phyloP scores from a whole-genome alignment of 2,797 vertebrate genomes.

The Bradypodion ventrale region DNA sequence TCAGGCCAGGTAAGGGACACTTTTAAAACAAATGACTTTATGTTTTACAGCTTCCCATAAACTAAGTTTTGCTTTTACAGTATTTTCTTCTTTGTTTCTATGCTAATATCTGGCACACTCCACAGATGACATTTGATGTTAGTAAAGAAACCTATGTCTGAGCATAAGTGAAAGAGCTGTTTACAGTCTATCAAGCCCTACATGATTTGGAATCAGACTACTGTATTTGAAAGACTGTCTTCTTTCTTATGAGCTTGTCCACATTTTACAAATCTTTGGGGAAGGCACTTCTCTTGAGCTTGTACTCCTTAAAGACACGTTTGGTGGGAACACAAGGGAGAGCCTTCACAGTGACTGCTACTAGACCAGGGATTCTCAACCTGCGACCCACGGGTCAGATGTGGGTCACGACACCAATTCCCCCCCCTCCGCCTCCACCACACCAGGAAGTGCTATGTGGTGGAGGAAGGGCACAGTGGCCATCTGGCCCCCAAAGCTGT shows the following conservation, averaged over 20 bases:
- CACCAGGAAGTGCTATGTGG: too few relatives aligned
- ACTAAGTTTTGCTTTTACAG: neutral
- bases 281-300: neutral
- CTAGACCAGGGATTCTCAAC: neutral
- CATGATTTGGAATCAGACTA: neutral
- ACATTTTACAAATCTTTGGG: too few relatives aligned
- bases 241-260: neutral
- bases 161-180: neutral
- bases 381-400: too few relatives aligned
- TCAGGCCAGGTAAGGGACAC: conserved; percentile 52
- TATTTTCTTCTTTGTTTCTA: neutral
- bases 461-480: too few relatives aligned
- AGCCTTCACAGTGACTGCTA: neutral
- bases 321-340: neutral
- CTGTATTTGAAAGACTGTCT: neutral
- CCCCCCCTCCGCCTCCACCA: too few relatives aligned
- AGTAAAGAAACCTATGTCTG: neutral
- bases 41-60: neutral
- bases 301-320: neutral
- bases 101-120: neutral
- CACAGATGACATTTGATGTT: too few relatives aligned
- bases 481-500: too few relatives aligned
- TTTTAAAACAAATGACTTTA: neutral
- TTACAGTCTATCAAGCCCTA: neutral
- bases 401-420: too few relatives aligned